Evolutionary conservation across 2,888 invertebrate species (phyloP), one percentile per base, ranked within the genome.

Genomic region (Caradrina clavipalpis): DNA sequence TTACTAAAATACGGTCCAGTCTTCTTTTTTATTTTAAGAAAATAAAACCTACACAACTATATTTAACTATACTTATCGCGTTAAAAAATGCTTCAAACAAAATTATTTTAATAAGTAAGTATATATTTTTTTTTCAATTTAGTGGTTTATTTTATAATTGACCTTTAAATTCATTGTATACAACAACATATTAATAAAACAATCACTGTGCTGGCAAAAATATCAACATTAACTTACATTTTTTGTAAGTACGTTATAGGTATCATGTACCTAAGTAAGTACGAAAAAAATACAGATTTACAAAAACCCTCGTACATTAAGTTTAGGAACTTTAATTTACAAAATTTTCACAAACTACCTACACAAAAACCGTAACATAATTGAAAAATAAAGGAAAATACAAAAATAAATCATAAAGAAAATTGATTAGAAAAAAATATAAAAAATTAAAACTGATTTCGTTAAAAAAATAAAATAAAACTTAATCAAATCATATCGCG

Each of bases 241-340:
- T 39, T 39, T 39, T 39, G 39, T 39, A 39, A 11, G 13, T 61
- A 57, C 1, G 26, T 19, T 54, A 21, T 31, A 35, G 51, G 19
- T 62, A 65, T 26, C 4, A 26, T 26, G 39, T 39, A 31, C 8
- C 35, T 35, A 39, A 39, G 45, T 45, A 45, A 45, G 45, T 45
- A 45, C 45, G 17, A 45, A 60, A 57, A 39, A 60, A 59, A 67
- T 26, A 62, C 13, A n/a, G 10, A 47, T 35, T 49, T n/a, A 31
- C 39, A 51, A 69, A 69, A 63, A 67, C n/a, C 13, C 11, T 62
- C 15, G 11, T 26, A 54, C 61, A 49, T 80, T 73, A 75, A 74
- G 65, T 69, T 82, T 84, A 89, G 89, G 88, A 90, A 90, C 90
- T 82, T 68, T 47, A 73, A 74, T 81, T 72, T 78, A 69, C 71